Base-by-base conservation (phyloP, 1,140 invertebrate species). In the Galendromus occidentalis region DNA sequence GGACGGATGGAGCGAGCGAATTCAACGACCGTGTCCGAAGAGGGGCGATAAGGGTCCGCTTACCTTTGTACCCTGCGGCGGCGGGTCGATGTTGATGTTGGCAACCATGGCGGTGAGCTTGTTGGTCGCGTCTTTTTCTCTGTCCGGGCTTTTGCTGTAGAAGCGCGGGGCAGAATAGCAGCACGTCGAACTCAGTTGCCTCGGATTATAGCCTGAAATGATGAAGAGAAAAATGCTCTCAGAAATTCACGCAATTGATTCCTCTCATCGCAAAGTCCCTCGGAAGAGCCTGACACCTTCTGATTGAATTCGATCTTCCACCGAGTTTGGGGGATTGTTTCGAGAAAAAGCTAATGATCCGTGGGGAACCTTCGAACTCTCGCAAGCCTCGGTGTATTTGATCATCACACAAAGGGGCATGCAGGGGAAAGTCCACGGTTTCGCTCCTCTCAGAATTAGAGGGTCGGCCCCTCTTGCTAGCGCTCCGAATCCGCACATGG, bases 171-270 rank as follows among this genome's bases (percentile, higher is more conserved):
- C 33, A 18, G 65, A 66, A 12, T 65, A 65, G 42, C 71, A 72
- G 39, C 67, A 73, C 0, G 68, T 67, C 9, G 71, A 33, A 9
- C 71, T 67, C n/a, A 73, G 47, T 14, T 65, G 65, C 0, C 25
- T 9, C 6, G 72, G 72, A 29, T 69, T 41, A 51, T 68, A 72
- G 29, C 59, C 39, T 51, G 69, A 22, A n/a, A 33, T 20, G 25
- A 59, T 39, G 1, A 59, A 47, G 17, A n/a, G 22, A 59, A 22
- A 17, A 22, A 59, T 59, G 17, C 14, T 25, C 12, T 47, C 14
- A 47, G 4, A 47, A 6, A 4, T 44, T n/a, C 1, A 68, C 42
- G 22, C 39, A 20, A 25, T 6, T 17, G 22, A 68, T 18, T 12
- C 45, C 9, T 39, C 33, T 39, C 33, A 9, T 39, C 33, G n/a